A percentile compares a stretch with the other conserved stretches of the same genome.
Conservation (phyloP, 2,113 vertebrate genomes). For the Synchiropus splendidus region DNA sequence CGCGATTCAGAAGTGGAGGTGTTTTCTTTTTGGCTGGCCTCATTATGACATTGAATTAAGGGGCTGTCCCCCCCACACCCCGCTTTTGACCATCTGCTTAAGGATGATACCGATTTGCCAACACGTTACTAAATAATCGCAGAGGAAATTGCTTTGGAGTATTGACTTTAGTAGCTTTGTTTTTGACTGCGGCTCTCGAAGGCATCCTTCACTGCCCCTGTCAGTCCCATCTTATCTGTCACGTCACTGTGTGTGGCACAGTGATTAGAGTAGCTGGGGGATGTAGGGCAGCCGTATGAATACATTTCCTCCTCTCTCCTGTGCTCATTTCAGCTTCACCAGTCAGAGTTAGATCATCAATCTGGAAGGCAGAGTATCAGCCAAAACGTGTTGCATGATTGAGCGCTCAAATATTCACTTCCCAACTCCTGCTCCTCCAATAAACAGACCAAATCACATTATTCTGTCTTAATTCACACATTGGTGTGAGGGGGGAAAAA, state of each 20-base stretch:
- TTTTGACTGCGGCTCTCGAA: conserved; percentile 24
- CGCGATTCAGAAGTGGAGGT: conserved; percentile 53
- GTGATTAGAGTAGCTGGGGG: conserved; percentile 52
- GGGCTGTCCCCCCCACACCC: conserved; percentile 20
- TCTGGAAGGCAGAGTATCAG: conserved; percentile 47
- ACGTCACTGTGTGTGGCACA: conserved; percentile 38
- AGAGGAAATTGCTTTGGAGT: conserved; percentile 39
- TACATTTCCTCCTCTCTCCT: conserved; percentile 39
- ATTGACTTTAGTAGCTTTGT: conserved; percentile 54
- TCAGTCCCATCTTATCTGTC: conserved; percentile 45
- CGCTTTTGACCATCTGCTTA: conserved; percentile 38
- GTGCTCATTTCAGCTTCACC: conserved; percentile 33
- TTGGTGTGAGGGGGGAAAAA: too few species aligned
- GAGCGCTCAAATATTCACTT: conserved; percentile 46
- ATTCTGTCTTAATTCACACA: too few species aligned
- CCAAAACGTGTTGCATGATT: conserved; percentile 34
- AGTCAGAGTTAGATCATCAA: conserved; percentile 42
- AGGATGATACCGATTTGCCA: conserved; percentile 19
- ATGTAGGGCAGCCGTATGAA: conserved; percentile 54
- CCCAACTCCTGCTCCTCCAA: conserved; percentile 32
- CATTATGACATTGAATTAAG: conserved; percentile 43
- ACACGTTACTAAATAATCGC: conserved; percentile 51
- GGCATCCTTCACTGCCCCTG: conserved; percentile 26
- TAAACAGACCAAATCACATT: conserved; percentile 17
- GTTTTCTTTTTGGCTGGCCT: conserved; percentile 39